Percentiles rank a stretch among this genome's conserved stretches.
Conservation (phyloP, 1,140 invertebrate genomes). For the Hyphantria cunea region DNA sequence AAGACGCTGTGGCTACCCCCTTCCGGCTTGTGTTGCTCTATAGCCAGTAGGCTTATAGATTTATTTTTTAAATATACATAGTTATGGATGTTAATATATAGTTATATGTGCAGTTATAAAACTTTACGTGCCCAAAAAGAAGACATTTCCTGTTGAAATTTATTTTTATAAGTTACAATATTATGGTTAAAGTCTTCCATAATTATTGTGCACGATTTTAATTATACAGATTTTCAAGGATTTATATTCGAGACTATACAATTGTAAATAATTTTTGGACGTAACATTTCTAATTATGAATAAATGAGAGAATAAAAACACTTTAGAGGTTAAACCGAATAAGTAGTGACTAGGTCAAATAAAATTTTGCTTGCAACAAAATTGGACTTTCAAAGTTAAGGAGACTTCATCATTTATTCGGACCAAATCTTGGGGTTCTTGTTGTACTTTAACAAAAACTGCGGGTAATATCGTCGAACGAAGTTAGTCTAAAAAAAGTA, state of each 20-base stretch:
- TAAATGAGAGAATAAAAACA: slow-evolving; percentile 15
- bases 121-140: slow-evolving; percentile 5
- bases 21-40: too few relatives aligned
- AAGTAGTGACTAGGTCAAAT: slow-evolving; percentile 25
- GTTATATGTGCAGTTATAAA: slow-evolving; percentile 21
- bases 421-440: too few relatives aligned
- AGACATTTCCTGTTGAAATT: slow-evolving; percentile 20
- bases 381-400: background rate
- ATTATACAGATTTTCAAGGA: slow-evolving; percentile 7
- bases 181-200: slow-evolving; percentile 23
- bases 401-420: background rate
- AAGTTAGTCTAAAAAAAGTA: too few relatives aligned
- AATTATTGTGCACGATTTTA: slow-evolving; percentile 18
- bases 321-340: slow-evolving; percentile 5
- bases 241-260: slow-evolving; percentile 37
- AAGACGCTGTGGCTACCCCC: too few relatives aligned
- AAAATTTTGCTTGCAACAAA: slow-evolving; percentile 22
- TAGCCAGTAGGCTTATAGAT: too few relatives aligned
- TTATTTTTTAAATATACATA: too few relatives aligned
- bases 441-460: too few relatives aligned
- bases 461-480: too few relatives aligned
- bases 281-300: slow-evolving; percentile 32
- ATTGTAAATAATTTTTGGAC: slow-evolving; percentile 54
- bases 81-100: slow-evolving; percentile 14
- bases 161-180: slow-evolving; percentile 13